Evolutionary conservation across 2,888 invertebrate species (phyloP).

Genomic region (Ichneumoninae sp.): DNA sequence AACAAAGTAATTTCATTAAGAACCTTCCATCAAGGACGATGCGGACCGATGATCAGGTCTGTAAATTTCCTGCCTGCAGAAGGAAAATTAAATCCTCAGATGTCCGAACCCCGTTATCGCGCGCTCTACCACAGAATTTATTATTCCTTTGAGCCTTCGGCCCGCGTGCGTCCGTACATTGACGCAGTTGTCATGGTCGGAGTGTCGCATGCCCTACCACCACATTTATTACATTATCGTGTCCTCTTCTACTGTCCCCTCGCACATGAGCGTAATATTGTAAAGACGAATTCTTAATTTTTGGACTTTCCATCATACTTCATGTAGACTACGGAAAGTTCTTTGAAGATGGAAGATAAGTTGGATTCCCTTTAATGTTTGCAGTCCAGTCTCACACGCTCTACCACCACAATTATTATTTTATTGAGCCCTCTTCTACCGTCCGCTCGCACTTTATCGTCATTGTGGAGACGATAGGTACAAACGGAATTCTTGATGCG

Average conservation of each 20-base stretch:
- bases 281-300: background rate
- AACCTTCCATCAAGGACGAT: too few species aligned
- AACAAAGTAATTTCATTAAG: too few species aligned
- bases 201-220: background rate
- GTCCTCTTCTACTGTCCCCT: background rate
- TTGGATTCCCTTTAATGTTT: background rate
- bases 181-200: too few species aligned
- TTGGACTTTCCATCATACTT: background rate
- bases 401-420: background rate
- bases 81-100: too few species aligned
- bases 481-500: background rate
- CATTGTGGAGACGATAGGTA: background rate
- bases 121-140: too few species aligned
- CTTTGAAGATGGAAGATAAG: background rate
- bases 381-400: background rate
- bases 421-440: background rate
- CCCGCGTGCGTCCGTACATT: too few species aligned
- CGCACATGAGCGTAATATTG: background rate
- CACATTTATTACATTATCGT: background rate
- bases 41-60: too few species aligned
- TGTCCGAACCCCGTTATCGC: too few species aligned
- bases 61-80: too few species aligned
- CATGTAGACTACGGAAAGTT: background rate
- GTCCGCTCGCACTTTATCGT: background rate
- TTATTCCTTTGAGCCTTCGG: too few species aligned